Conservation (phyloP, 2,113 vertebrate species). For the Tachysurus fulvidraco region DNA sequence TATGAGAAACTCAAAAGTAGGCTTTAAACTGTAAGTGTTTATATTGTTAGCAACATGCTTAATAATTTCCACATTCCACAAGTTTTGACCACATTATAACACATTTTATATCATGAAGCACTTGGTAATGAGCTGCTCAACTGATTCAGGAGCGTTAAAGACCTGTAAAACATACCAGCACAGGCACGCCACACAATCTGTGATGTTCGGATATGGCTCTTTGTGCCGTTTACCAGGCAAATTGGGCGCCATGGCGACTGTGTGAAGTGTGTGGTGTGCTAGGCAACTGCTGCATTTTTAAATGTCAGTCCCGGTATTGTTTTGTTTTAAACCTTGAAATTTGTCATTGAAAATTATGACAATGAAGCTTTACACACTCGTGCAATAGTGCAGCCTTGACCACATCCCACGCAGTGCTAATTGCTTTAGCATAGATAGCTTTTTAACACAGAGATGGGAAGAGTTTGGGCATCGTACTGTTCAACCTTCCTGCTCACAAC, state of each 20-base stretch:
- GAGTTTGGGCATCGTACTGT: not conserved
- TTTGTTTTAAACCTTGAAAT: not conserved
- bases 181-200: not conserved
- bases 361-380: not conserved
- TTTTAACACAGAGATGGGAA: conserved; percentile 4
- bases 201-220: conserved; percentile 1
- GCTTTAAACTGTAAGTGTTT: not conserved
- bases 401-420: conserved; percentile 18
- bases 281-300: conserved; percentile 23
- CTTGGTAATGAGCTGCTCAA: not conserved
- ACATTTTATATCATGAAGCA: not conserved
- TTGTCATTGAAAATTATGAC: not conserved
- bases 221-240: conserved; percentile 27
- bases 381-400: not conserved
- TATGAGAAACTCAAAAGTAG: not conserved
- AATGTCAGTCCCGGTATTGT: not conserved
- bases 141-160: not conserved
- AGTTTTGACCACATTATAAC: not conserved
- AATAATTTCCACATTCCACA: not conserved
- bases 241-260: conserved; percentile 12
- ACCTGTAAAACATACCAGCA: not conserved
- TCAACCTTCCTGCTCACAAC: not conserved
- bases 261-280: conserved; percentile 4
- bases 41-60: not conserved
- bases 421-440: not conserved